Percentiles rank a stretch among this genome's conserved stretches.
These are phyloP conservation scores for Octopus bimaculoides DNA, from an alignment of 1,140 invertebrate genomes.

Conservation along the genomic window DNA sequence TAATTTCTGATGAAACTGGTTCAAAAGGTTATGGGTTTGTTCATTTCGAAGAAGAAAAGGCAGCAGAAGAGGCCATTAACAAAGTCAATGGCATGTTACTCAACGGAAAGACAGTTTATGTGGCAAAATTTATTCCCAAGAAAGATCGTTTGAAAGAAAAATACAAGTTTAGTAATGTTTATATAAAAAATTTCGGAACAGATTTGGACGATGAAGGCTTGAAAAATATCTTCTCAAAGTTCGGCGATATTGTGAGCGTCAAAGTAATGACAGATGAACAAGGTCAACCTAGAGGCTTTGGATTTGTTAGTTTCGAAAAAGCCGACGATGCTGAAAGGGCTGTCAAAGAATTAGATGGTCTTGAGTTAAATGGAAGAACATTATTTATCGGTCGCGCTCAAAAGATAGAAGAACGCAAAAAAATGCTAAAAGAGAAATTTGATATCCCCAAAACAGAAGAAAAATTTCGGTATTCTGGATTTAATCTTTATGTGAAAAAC, in stretches of 20 bases:
- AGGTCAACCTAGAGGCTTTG: conserved; percentile 94
- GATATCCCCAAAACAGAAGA: conserved; percentile 93
- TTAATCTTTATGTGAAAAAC: conserved; percentile 98
- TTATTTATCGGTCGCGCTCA: conserved; percentile 86
- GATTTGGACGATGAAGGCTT: conserved; percentile 91
- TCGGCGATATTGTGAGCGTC: conserved; percentile 90
- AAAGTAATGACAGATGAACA: conserved; percentile 92
- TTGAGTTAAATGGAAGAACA: conserved; percentile 62
- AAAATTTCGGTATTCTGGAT: conserved; percentile 80
- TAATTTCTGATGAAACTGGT: conserved; percentile 93
- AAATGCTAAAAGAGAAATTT: conserved; percentile 90
- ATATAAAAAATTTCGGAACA: conserved; percentile 98
- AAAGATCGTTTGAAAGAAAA: conserved; percentile 95
- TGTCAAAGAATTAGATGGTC: conserved; percentile 85
- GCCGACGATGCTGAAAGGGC: conserved; percentile 90
- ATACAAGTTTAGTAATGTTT: conserved; percentile 98
- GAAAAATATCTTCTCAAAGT: conserved; percentile 90
- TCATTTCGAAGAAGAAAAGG: conserved; percentile 99
- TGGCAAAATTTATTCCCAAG: conserved; percentile 96
- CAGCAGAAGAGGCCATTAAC: conserved; percentile 94
- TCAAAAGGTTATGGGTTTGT: conserved; percentile 99
- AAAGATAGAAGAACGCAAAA: conserved; percentile 96
- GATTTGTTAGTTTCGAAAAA: conserved; percentile 98
- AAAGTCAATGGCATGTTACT: conserved; percentile 94
- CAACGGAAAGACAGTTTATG: conserved; percentile 89